Evolutionary conservation across 2,113 vertebrate species (phyloP).

Genomic region (Cynocephalus volans): DNA sequence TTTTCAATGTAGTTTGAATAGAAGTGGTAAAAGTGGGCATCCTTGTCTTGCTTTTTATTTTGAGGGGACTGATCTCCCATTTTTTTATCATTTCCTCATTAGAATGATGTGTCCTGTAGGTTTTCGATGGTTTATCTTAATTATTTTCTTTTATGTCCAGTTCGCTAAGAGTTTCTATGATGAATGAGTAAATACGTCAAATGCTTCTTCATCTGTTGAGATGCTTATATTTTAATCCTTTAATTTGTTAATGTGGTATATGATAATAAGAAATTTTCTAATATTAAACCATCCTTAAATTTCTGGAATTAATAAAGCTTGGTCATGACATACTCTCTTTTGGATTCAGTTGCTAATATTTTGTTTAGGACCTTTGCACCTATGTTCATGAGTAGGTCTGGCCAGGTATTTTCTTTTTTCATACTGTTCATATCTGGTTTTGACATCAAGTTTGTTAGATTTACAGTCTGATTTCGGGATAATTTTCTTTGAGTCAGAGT

Average conservation of each 20-base stretch:
- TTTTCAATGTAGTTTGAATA: background rate
- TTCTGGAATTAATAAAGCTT: slow-evolving; percentile 52
- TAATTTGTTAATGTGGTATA: background rate
- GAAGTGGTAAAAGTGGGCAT: background rate
- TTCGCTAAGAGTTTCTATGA: slow-evolving; percentile 13
- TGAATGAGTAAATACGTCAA: background rate
- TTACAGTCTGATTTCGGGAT: background rate
- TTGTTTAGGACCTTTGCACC: slow-evolving; percentile 39
- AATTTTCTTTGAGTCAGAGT: background rate
- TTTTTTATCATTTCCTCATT: background rate
- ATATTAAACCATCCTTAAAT: background rate
- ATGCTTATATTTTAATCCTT: slow-evolving; percentile 36
- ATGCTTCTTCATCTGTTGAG: background rate
- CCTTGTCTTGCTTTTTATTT: background rate
- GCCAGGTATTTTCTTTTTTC: background rate
- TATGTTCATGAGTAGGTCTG: background rate
- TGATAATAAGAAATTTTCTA: slow-evolving; percentile 17
- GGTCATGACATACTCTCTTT: background rate
- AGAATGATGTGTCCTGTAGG: background rate
- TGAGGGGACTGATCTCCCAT: background rate
- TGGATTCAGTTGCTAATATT: slow-evolving; percentile 10
- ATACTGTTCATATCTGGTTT: background rate
- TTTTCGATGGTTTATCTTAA: slow-evolving; percentile 44
- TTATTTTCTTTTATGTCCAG: slow-evolving; percentile 21
- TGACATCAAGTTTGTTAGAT: background rate